phyloP scores from a whole-genome alignment of 2,797 vertebrate species.

The Syngnathus rostellatus region DNA sequence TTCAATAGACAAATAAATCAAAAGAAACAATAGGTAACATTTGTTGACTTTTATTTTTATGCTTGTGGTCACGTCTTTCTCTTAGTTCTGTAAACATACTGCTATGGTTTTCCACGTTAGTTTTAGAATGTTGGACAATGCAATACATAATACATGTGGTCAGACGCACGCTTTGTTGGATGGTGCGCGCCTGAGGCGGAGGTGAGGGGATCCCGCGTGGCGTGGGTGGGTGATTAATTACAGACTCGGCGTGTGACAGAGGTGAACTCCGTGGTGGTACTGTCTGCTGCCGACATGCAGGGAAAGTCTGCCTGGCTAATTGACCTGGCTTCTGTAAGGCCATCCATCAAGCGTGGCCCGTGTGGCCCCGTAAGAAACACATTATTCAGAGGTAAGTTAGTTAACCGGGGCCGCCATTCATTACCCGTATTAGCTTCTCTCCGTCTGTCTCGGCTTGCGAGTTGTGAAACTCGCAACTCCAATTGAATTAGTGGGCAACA shows the following conservation, averaged over 20 bases:
- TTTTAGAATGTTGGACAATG: not conserved
- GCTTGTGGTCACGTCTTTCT: not conserved
- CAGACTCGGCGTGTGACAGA: conserved; percentile 58
- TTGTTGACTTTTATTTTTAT: not conserved
- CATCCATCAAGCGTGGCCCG: conserved; percentile 70
- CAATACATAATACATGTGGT: not conserved
- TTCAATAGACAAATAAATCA: too few species aligned
- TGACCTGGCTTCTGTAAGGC: conserved; percentile 72
- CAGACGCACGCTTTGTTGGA: not conserved
- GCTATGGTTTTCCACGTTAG: not conserved
- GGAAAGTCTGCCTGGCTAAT: conserved; percentile 66
- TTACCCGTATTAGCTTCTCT: conserved; percentile 52
- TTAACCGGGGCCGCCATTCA: conserved; percentile 59
- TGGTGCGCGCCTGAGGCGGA: not conserved
- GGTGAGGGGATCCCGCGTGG: not conserved
- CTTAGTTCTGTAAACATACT: not conserved
- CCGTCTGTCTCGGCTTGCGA: conserved; percentile 17
- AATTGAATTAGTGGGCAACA: conserved; percentile 1
- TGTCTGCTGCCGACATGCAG: conserved; percentile 49
- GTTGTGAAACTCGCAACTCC: conserved; percentile 1
- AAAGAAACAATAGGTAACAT: too few species aligned
- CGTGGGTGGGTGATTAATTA: conserved; percentile 67
- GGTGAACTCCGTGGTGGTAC: conserved; percentile 46
- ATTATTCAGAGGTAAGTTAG: conserved; percentile 70
- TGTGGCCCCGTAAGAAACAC: conserved; percentile 61